Conservation (phyloP, 1,140 invertebrate genomes). For the Notospermus geniculatus region DNA sequence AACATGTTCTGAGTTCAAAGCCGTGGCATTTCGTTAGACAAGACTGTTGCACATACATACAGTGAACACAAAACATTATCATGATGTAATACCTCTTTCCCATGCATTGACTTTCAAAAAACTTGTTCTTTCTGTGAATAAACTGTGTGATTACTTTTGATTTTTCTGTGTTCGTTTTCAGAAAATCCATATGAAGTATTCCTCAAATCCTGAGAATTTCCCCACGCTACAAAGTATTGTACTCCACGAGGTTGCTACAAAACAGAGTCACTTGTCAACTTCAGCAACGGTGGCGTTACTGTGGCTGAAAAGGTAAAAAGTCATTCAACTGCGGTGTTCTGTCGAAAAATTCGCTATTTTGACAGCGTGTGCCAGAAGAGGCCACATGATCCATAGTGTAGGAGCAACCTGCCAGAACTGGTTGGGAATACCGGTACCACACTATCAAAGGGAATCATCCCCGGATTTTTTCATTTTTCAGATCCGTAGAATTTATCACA, state of each 20-base stretch:
- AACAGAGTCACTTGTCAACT: conserved; percentile 39
- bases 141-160: no score
- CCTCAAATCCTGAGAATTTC: conserved; percentile 36
- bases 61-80: background rate
- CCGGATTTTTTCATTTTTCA: no score
- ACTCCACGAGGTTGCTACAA: conserved; percentile 37
- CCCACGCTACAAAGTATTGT: conserved; percentile 50
- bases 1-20: no score
- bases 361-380: no score
- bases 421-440: no score
- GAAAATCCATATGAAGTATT: conserved; percentile 54
- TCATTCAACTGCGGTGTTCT: background rate
- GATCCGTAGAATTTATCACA: conserved; percentile 48
- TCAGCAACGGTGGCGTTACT: conserved; percentile 52
- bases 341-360: background rate
- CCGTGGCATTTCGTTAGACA: background rate
- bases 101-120: no score
- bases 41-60: background rate
- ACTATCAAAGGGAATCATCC: no score
- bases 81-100: background rate
- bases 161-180: no score
- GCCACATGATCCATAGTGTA: no score
- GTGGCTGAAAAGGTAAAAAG: conserved; percentile 53
- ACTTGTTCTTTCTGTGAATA: no score
- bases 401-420: no score